Base-by-base conservation (phyloP, 2,888 invertebrate species). In the Trilocha varians region DNA sequence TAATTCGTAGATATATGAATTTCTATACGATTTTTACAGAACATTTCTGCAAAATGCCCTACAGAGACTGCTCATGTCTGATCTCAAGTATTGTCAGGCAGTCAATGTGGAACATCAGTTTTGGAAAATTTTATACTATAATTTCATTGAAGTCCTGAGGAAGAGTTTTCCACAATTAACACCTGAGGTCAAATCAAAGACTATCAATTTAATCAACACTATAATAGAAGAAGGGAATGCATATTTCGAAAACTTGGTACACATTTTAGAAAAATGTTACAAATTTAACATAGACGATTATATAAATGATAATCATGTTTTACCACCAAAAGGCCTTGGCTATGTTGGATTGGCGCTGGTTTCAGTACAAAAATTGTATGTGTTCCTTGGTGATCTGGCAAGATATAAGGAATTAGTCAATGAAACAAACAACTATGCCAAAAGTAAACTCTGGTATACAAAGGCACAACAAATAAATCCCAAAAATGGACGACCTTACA, bases 381-480 rank as follows among this genome's bases (percentile, higher is more conserved):
- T 98, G 39, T 96, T 92, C 65, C 87, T 98, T 58, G 99, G 99
- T 1, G 98, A 99, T 78, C 88, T 99, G 58, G 93, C 94, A 11
- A 89, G 98, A 45, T 99, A 99, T 77, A 91, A 91, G 67, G 94
- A 96, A 66, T 93, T 94, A 78, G 91, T 92, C 34, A 92, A 91
- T 55, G 93, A 93, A 62, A 91, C 92, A 1, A 88, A 90, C 43
- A 95, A 94, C 79, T 96, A 92, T 70, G 93, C 93, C 34, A 86
- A 86, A 62, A 87, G 87, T 65, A 87, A 86, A 67, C 90, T 93
- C 62, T 97, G 94, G 91, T 99, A 99, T 70, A 90, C 95, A 46
- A 96, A 95, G 82, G 97, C 98, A 9, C 95, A 96, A 68, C 93
- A 94, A 75, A 90, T 98, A 34, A 95, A 97, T 78, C 97, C 98